phyloP scores from a whole-genome alignment of 1,140 invertebrate genomes.

The Acromyrmex heyeri region DNA sequence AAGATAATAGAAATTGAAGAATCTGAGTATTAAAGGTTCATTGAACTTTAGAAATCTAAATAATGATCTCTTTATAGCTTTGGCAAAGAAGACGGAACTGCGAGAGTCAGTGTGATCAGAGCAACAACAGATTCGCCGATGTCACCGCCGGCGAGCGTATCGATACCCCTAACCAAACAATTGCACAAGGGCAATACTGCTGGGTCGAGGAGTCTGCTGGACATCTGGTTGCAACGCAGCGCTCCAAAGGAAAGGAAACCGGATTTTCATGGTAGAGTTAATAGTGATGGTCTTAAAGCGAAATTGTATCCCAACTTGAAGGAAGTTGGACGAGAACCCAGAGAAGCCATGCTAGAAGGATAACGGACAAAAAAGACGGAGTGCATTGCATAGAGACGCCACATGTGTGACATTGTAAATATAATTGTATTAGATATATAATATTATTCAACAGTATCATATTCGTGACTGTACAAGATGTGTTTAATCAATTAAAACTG shows the following conservation, averaged over 20 bases:
- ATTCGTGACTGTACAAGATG: not conserved
- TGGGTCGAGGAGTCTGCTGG: constrained; percentile 88
- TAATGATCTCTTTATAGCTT: constrained; percentile 71
- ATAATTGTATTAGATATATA: not conserved
- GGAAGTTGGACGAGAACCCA: constrained; percentile 80
- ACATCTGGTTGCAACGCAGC: constrained; percentile 88
- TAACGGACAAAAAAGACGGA: constrained; percentile 7
- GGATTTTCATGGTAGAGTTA: constrained; percentile 93
- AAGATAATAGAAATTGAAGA: not conserved
- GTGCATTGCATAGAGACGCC: not conserved
- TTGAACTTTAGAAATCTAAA: not conserved
- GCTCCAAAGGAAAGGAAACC: constrained; percentile 88
- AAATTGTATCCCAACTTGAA: constrained; percentile 93
- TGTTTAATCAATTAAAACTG: not conserved
- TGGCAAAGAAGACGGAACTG: constrained; percentile 85
- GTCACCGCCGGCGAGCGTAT: constrained; percentile 89
- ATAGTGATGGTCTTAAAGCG: constrained; percentile 90
- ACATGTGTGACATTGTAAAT: constrained; percentile 38
- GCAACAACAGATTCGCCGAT: constrained; percentile 94
- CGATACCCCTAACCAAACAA: constrained; percentile 82
- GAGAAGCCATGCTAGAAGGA: constrained; percentile 83
- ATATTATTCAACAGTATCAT: not conserved
- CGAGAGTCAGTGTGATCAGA: constrained; percentile 90
- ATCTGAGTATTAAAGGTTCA: not conserved
- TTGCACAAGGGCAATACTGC: constrained; percentile 79